phyloP scores from a whole-genome alignment of 2,888 invertebrate species.

The Enchytraeus crypticus region DNA sequence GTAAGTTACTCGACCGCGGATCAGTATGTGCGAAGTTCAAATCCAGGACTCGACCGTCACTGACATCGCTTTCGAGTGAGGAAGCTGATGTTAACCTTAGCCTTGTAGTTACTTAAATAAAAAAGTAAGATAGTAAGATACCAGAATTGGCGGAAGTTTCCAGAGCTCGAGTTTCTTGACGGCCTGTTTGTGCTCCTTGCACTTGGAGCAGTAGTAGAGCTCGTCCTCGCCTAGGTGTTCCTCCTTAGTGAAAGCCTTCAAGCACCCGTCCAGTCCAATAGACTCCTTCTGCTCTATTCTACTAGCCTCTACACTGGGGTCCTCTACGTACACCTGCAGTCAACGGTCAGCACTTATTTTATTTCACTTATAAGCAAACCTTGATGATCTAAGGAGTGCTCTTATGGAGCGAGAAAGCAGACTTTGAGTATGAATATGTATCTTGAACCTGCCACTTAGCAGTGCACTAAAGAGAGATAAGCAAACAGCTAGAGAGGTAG shows the following conservation, averaged over 20 bases:
- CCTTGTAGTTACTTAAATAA: not conserved
- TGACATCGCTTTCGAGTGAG: too few relatives aligned
- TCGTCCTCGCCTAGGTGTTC: constrained; percentile 70
- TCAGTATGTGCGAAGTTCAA: too few relatives aligned
- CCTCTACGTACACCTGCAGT: constrained; percentile 63
- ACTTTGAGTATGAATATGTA: too few relatives aligned
- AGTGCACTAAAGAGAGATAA: too few relatives aligned
- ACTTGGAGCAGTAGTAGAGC: constrained; percentile 74
- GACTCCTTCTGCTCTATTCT: constrained; percentile 69
- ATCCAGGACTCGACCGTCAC: too few relatives aligned
- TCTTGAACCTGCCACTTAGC: too few relatives aligned
- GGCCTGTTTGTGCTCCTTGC: constrained; percentile 73
- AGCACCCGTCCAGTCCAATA: constrained; percentile 71
- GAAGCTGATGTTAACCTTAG: too few relatives aligned
- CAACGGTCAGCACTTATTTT: too few relatives aligned
- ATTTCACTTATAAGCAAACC: not conserved
- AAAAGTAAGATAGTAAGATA: too few relatives aligned
- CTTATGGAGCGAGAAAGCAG: too few relatives aligned
- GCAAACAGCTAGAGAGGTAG: not conserved
- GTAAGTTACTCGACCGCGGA: too few relatives aligned
- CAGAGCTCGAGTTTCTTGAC: constrained; percentile 85
- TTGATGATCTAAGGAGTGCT: too few relatives aligned
- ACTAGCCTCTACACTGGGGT: constrained; percentile 64
- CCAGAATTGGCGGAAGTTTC: constrained; percentile 78
- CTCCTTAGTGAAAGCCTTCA: constrained; percentile 77